Base-by-base conservation (phyloP, 2,888 invertebrate genomes). In the Papilio elwesi region DNA sequence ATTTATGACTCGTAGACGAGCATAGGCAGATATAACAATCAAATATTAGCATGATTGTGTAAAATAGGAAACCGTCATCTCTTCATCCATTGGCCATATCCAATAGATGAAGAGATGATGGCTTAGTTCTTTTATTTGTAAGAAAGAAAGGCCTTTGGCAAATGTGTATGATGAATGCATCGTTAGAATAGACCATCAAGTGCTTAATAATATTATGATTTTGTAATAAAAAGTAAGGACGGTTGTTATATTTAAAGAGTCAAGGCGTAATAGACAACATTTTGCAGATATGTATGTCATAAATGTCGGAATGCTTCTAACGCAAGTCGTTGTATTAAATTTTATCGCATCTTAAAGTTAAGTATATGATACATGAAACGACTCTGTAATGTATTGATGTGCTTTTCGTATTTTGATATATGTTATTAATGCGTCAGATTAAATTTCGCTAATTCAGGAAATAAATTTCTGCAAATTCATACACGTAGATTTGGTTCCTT, bases 311-410 rank as follows among this genome's bases (percentile, higher is more conserved):
- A 66, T 38, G 57, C 15, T 65, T 38, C 59, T 43, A 57, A 66
- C 71, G 49, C 59, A 38, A 51, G 59, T 59, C 71, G 59, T 71
- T 51, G 66, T 71, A 66, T 71, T 66, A 71, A 66, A 66, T 71
- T 66, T 71, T 65, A 71, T 71, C 49, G 57, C 66, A 66, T 66
- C 57, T 66, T 49, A 71, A 66, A 71, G 49, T 66, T 71, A 66
- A 66, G 49, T 57, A 16, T 66, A 66, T 16, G 65, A 51, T 51
- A 71, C 49, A 57, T 49, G 65, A 57, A 57, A 70, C 38, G 26
- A 70, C 65, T 55, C 36, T 52, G 43, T 57, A 70, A 70, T 71
- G 59, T 57, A 57, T 66, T 66, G 51, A 49, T 52, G 51, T 51
- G 13, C 11, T n/a, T 62, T 43, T 15, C 15, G 38, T 62, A 62